Evolutionary conservation across 2,888 invertebrate species (phyloP).

Genomic region (Idaea aversata): DNA sequence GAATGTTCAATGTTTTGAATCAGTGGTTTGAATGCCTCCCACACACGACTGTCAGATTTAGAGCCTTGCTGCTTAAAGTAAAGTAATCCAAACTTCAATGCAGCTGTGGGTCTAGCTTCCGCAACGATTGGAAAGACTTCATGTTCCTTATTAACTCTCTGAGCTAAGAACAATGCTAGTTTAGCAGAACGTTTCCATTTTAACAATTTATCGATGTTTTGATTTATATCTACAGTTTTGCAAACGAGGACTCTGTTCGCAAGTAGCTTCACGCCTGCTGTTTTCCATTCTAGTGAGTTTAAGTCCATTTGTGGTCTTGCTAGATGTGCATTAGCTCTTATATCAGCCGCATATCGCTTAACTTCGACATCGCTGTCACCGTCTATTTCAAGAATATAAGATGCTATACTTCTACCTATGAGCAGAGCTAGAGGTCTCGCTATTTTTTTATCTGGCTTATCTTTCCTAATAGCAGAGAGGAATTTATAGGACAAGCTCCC

Average conservation of each 20-base stretch:
- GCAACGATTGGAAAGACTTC: constrained; percentile 34
- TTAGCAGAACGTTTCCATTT: constrained; percentile 38
- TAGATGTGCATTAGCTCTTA: constrained; percentile 44
- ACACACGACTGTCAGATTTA: constrained; percentile 36
- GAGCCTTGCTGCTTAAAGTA: constrained; percentile 30
- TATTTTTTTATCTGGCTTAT: constrained; percentile 8
- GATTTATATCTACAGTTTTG: constrained; percentile 30
- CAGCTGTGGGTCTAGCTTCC: constrained; percentile 33
- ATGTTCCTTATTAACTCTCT: constrained; percentile 27
- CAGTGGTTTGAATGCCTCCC: constrained; percentile 41
- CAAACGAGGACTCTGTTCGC: constrained; percentile 41
- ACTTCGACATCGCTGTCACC: constrained; percentile 15
- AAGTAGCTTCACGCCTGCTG: constrained; percentile 49
- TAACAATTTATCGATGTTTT: constrained; percentile 31
- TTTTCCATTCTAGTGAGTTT: constrained; percentile 37
- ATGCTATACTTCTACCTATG: constrained; percentile 18
- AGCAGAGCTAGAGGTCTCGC: constrained; percentile 20
- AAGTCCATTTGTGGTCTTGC: constrained; percentile 40
- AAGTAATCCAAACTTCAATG: constrained; percentile 37
- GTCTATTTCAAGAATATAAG: constrained; percentile 19
- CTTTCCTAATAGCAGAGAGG: constrained; percentile 13
- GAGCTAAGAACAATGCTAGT: constrained; percentile 40
- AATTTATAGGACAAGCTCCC: constrained; percentile 45
- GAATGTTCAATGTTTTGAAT: constrained; percentile 32
- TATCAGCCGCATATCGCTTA: constrained; percentile 31